Percentiles rank a stretch among this genome's conserved stretches.
Evolutionary conservation across 30 jellyfish, hydroid and myxozoan species (phyloP).

Genomic region (Catostylus mosaicus): DNA sequence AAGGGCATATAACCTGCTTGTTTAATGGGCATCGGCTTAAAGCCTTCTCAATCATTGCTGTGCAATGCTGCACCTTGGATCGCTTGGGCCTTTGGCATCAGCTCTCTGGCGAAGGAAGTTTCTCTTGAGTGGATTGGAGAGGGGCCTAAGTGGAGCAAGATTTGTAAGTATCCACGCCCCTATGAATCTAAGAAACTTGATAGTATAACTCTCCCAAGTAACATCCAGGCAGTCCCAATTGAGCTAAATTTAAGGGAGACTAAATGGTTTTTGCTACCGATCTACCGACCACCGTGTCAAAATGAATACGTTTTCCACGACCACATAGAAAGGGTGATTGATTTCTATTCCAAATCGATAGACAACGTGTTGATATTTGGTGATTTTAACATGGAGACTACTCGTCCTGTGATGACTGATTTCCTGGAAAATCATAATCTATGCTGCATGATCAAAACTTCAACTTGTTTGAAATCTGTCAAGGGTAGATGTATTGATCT

Average conservation of each 20-base stretch:
- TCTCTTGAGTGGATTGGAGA: too few species aligned
- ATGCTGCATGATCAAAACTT: slow-evolving; percentile 7
- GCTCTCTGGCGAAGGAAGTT: too few species aligned
- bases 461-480: slow-evolving; percentile 17
- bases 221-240: slow-evolving; percentile 19
- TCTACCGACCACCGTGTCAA: slow-evolving; percentile 31
- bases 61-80: too few species aligned
- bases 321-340: background rate
- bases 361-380: slow-evolving; percentile 20
- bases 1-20: too few species aligned
- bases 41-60: too few species aligned
- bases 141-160: too few species aligned
- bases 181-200: slow-evolving; percentile 14
- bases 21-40: too few species aligned
- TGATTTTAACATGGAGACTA: slow-evolving; percentile 40
- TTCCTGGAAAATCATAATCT: slow-evolving; percentile 7
- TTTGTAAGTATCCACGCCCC: too few species aligned
- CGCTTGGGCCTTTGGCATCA: too few species aligned
- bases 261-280: slow-evolving; percentile 29
- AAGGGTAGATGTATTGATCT: slow-evolving; percentile 29
- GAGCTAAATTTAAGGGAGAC: slow-evolving; percentile 17
- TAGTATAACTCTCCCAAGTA: background rate
- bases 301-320: background rate
- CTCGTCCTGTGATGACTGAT: background rate
- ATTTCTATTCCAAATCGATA: background rate